phyloP scores from a whole-genome alignment of 2,113 vertebrate species.

The Stictonetta naevosa region DNA sequence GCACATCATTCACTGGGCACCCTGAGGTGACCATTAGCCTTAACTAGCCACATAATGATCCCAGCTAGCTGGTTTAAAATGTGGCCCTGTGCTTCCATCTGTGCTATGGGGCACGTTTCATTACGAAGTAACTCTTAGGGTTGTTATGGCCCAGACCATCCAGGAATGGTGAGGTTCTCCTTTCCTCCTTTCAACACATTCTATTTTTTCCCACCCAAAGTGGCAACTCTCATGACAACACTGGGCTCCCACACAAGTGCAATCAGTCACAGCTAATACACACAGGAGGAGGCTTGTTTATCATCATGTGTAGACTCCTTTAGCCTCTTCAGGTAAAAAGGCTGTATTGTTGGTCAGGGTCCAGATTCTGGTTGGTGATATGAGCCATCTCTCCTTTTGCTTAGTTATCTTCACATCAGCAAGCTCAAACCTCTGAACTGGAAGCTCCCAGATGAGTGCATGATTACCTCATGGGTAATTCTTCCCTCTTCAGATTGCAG shows the following conservation, averaged over 20 bases:
- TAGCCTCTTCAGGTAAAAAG: neutral
- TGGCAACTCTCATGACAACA: neutral
- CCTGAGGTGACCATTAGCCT: neutral
- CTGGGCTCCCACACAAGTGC: neutral
- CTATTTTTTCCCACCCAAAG: fast-evolving
- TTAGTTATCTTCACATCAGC: neutral
- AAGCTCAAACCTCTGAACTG: neutral
- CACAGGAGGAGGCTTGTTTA: neutral
- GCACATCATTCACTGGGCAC: neutral
- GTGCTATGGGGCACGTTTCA: no score
- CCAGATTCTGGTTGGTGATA: neutral
- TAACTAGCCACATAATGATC: neutral
- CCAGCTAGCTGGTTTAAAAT: neutral
- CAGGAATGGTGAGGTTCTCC: neutral
- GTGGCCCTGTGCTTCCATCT: neutral
- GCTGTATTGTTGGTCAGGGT: neutral
- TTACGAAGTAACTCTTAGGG: neutral
- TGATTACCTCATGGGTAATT: neutral
- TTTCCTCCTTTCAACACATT: neutral
- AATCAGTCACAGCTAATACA: neutral
- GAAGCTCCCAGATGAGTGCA: neutral
- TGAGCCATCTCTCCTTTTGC: neutral
- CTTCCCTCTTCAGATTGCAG: neutral
- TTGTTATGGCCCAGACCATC: neutral
- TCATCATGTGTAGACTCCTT: neutral